Conservation (phyloP, 2,113 vertebrate species). For the Notiomystis cincta region DNA sequence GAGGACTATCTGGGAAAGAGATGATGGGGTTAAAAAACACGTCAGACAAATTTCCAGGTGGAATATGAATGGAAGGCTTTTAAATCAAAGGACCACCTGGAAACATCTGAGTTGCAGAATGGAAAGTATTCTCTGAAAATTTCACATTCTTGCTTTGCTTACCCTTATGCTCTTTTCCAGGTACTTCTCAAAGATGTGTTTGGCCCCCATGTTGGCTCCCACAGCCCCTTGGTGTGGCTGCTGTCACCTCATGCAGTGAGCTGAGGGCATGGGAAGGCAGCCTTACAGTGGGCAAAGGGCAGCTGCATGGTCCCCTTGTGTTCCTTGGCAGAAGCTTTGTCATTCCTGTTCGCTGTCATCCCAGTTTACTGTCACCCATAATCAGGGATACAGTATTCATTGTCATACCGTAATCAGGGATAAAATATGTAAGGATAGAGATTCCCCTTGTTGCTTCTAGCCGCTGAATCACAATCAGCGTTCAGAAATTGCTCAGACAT, state of each 20-base stretch:
- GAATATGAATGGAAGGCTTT: not conserved
- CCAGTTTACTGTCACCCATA: not conserved
- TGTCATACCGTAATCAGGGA: not conserved
- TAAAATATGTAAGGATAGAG: not conserved
- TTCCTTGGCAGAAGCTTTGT: not conserved
- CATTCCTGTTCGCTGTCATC: not conserved
- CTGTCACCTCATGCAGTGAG: not conserved
- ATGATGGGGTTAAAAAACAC: not conserved
- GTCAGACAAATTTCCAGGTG: not conserved
- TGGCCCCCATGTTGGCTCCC: fast-evolving
- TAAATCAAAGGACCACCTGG: not conserved
- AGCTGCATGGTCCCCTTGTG: not conserved
- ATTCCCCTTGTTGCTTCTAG: not conserved
- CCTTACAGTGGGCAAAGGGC: not conserved
- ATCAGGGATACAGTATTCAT: not conserved
- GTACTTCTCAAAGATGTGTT: not conserved
- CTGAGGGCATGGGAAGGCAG: not conserved
- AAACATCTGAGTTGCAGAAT: not conserved
- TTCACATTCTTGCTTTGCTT: not conserved
- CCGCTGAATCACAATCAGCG: not conserved
- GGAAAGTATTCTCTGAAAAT: not conserved
- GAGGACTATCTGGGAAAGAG: not conserved
- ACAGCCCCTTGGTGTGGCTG: not conserved
- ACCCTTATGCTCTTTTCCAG: not conserved
- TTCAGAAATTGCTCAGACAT: not conserved